Conservation (phyloP, 2,113 vertebrate species). For the Carlito syrichta region DNA sequence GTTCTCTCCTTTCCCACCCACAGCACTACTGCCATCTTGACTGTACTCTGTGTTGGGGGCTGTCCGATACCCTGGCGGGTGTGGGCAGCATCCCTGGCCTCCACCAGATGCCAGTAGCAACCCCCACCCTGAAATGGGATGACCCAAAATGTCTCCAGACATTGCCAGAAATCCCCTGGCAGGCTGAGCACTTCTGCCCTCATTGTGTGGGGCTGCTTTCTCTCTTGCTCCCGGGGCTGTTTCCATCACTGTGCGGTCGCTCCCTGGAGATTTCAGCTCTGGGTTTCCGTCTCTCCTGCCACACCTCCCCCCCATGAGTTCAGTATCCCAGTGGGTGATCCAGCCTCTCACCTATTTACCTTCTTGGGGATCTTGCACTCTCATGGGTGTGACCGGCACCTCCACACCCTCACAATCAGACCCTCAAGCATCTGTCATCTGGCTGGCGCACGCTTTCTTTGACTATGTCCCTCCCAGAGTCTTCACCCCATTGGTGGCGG, state of each 20-base stretch:
- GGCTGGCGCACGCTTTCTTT: background rate
- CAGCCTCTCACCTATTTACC: background rate
- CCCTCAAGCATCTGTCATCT: background rate
- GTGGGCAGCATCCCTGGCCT: background rate
- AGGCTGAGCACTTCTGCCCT: background rate
- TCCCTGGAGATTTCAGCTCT: background rate
- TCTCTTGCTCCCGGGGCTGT: background rate
- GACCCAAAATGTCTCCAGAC: background rate
- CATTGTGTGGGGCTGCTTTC: background rate
- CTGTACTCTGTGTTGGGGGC: too few species aligned
- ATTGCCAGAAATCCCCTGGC: background rate
- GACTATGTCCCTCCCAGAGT: background rate
- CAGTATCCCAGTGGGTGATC: fast-evolving
- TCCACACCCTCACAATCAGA: too few species aligned
- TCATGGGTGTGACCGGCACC: fast-evolving
- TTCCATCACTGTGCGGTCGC: background rate
- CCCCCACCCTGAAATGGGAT: background rate
- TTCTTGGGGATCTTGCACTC: background rate
- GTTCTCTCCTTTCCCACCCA: background rate
- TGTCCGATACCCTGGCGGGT: too few species aligned
- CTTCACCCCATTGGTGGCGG: background rate
- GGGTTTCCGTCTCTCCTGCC: background rate
- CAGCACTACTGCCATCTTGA: fast-evolving
- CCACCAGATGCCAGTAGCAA: background rate
- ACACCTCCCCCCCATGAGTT: too few species aligned